phyloP scores from a whole-genome alignment of 2,797 vertebrate genomes.

The Acanthurus tractus region DNA sequence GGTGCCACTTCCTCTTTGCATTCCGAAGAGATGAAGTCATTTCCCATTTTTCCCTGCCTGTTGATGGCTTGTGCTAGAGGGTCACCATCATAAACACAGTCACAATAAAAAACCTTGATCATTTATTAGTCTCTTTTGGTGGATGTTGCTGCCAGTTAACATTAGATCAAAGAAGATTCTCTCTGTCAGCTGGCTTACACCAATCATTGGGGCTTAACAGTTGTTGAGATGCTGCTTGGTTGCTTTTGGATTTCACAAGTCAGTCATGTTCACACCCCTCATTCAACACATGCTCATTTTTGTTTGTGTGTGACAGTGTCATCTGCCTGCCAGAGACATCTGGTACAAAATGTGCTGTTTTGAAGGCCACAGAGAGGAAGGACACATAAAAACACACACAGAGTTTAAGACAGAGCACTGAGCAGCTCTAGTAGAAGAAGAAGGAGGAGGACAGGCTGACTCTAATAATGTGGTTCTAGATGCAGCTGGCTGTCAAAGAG shows the following conservation, averaged over 20 bases:
- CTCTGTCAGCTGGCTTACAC: neutral
- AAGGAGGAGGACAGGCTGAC: neutral
- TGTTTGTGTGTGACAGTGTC: constrained; percentile 64
- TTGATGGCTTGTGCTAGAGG: constrained; percentile 43
- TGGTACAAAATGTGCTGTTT: constrained; percentile 73
- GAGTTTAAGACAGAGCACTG: constrained; percentile 10
- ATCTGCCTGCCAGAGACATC: constrained; percentile 75
- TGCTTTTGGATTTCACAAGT: constrained; percentile 36
- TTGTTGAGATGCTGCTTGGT: constrained; percentile 10
- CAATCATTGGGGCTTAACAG: constrained; percentile 16
- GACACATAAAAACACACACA: constrained; percentile 19
- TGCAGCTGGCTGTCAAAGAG: neutral
- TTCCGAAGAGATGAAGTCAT: constrained; percentile 75
- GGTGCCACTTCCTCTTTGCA: constrained; percentile 70
- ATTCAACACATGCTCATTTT: constrained; percentile 72
- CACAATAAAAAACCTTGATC: neutral
- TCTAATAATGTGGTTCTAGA: too few species aligned
- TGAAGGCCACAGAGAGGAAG: constrained; percentile 47
- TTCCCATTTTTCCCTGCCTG: constrained; percentile 73
- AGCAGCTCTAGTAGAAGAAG: constrained; percentile 21
- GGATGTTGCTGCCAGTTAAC: neutral
- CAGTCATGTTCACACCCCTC: constrained; percentile 58
- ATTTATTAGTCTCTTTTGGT: neutral
- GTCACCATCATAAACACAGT: neutral
- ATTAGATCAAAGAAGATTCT: constrained; percentile 16